Evolutionary conservation across 2,113 vertebrate genomes (phyloP).

Genomic region (Heptranchias perlo): DNA sequence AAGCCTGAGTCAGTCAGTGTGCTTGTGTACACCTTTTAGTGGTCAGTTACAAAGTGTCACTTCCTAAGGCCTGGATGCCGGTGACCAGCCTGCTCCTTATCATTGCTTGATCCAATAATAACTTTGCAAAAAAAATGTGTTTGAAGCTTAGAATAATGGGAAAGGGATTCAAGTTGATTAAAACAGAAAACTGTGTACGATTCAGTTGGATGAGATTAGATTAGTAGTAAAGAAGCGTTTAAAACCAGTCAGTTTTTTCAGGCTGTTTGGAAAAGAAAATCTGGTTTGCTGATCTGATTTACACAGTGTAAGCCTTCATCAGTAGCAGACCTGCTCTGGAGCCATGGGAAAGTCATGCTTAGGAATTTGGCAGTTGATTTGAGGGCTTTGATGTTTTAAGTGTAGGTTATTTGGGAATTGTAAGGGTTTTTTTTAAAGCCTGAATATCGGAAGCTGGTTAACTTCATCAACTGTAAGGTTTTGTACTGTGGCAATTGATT

Average conservation of each 20-base stretch:
- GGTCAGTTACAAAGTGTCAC: not conserved
- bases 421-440: not conserved
- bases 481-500: not conserved
- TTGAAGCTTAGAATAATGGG: not conserved
- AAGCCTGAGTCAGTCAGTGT: not conserved
- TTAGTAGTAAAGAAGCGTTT: not conserved
- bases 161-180: constrained; percentile 1
- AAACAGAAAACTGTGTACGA: not conserved
- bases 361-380: not conserved
- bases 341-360: not conserved
- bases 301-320: not conserved
- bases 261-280: not conserved
- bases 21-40: not conserved
- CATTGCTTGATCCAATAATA: not conserved
- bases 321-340: not conserved
- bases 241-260: not conserved
- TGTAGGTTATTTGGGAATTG: not conserved
- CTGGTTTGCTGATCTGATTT: not conserved
- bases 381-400: not conserved
- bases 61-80: not conserved
- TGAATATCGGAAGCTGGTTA: not conserved
- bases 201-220: not conserved
- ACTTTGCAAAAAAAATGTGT: not conserved
- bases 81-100: not conserved
- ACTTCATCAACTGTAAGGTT: not conserved